Base-by-base conservation (phyloP, 2,888 invertebrate species). In the Capitulum mitella region DNA sequence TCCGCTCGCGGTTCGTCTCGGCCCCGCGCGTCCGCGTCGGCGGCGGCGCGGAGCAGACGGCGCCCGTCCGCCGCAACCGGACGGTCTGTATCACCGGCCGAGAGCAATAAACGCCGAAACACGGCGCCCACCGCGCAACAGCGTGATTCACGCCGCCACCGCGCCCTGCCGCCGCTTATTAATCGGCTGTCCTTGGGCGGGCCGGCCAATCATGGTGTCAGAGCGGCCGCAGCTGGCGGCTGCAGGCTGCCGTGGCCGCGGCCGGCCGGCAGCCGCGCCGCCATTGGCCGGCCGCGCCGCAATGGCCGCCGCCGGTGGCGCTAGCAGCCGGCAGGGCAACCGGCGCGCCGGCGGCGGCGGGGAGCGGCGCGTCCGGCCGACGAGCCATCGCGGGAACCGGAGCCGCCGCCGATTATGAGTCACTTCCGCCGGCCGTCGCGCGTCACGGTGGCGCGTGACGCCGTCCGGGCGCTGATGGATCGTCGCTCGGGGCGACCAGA, bases 241-340 rank as follows among this genome's bases (percentile, higher is more conserved):
- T 61, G 58, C 14, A 29, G 29, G 29, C 29, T 14, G 51, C 58
- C 3, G 58, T 12, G 29, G 29, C 29, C 14, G 34, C 64, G 34
- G 5, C 64, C 32, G 32, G 19, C 34, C 64, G 16, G 19, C 16
- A 14, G 29, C 34, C 16, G 58, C 29, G 26, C 64, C 29, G 32
- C 64, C 34, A 64, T 64, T 64, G 64, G 64, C 19, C 64, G 32
- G 22, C 64, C 64, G 34, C 64, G 34, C 64, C 34, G 64, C 64
- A 29, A 19, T 34, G 34, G 64, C 34, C 64, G 34, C 64, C 19
- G 29, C 32, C 14, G 64, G 64, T 14, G 64, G 32, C 64, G 29
- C 64, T 34, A 14, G 22, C 14, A 29, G n/a, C n/a, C 58, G 26
- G 10, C 58, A 10, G 12, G 58, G 58, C 58, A 58, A 29, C 58